These are phyloP conservation scores for Oceanites oceanicus DNA, from an alignment of 2,113 vertebrate genomes.

Conservation along the genomic window DNA sequence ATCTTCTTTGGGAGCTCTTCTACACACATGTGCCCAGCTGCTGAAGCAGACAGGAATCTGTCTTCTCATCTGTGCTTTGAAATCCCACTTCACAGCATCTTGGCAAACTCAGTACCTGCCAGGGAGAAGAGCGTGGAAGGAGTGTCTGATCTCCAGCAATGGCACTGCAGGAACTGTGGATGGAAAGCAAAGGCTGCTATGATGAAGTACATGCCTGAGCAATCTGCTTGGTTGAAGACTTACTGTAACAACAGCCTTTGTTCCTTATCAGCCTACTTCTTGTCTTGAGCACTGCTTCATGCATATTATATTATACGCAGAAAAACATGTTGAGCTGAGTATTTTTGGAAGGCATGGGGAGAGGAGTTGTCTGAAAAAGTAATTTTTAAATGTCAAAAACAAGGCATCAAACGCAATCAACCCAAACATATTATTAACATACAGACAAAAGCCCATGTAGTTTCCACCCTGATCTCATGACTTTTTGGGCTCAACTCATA, in stretches of 20 bases:
- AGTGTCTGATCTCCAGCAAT: fast-evolving
- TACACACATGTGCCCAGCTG: neutral
- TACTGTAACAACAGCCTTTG: neutral
- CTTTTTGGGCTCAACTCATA: neutral
- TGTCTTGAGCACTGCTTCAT: neutral
- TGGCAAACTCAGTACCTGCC: neutral
- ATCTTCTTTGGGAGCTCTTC: neutral
- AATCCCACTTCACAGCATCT: neutral
- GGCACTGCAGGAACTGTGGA: fast-evolving
- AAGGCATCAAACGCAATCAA: neutral
- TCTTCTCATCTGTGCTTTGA: neutral
- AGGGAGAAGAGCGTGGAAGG: neutral
- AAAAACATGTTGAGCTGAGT: neutral
- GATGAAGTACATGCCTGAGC: neutral
- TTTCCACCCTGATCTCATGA: neutral
- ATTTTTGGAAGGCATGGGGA: neutral
- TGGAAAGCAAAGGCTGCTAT: neutral
- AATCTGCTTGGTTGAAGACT: neutral
- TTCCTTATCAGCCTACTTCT: neutral
- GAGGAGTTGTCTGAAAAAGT: neutral
- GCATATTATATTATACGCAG: neutral
- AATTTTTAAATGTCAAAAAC: neutral
- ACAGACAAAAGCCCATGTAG: neutral
- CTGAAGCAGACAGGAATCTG: neutral
- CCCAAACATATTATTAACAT: neutral